Percentiles rank a stretch among this genome's conserved stretches.
These are phyloP conservation scores for Mya arenaria DNA, from an alignment of 1,140 invertebrate species.

Conservation along the genomic window DNA sequence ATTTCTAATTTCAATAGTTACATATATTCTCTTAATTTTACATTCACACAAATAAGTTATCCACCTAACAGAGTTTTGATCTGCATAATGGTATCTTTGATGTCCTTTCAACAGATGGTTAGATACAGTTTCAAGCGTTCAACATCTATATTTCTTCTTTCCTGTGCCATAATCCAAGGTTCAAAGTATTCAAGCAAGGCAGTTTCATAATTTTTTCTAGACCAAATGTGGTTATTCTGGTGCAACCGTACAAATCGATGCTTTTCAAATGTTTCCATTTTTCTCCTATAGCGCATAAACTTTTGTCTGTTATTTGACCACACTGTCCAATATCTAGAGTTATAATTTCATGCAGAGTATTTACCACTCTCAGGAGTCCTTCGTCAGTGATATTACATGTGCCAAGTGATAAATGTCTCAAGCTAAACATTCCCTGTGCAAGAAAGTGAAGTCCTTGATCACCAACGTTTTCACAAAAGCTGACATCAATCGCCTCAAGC, in stretches of 20 bases:
- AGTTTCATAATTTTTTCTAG: constrained; percentile 94
- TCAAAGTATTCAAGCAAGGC: constrained; percentile 91
- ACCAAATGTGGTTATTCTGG: constrained; percentile 92
- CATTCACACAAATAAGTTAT: too few relatives aligned
- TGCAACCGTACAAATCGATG: constrained; percentile 97
- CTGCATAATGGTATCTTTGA: too few relatives aligned
- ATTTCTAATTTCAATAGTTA: too few relatives aligned
- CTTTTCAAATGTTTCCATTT: constrained; percentile 88
- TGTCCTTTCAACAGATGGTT: too few relatives aligned
- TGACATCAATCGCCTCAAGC: constrained; percentile 92
- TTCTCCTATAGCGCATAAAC: constrained; percentile 91
- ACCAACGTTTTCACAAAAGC: constrained; percentile 97
- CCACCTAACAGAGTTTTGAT: too few relatives aligned
- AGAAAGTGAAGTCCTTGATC: constrained; percentile 94
- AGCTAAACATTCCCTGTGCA: constrained; percentile 91
- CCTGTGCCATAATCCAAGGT: constrained; percentile 94
- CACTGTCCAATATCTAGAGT: constrained; percentile 97
- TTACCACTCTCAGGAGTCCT: constrained; percentile 91
- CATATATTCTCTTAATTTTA: too few relatives aligned
- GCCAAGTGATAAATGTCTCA: constrained; percentile 92
- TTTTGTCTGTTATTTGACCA: constrained; percentile 92
- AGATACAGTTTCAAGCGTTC: too few relatives aligned
- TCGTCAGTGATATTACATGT: constrained; percentile 96
- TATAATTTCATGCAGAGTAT: constrained; percentile 91
- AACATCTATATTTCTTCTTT: constrained; percentile 29